Conservation (phyloP, 2,888 invertebrate genomes). For the Hydrotaea cyrtoneurina region DNA sequence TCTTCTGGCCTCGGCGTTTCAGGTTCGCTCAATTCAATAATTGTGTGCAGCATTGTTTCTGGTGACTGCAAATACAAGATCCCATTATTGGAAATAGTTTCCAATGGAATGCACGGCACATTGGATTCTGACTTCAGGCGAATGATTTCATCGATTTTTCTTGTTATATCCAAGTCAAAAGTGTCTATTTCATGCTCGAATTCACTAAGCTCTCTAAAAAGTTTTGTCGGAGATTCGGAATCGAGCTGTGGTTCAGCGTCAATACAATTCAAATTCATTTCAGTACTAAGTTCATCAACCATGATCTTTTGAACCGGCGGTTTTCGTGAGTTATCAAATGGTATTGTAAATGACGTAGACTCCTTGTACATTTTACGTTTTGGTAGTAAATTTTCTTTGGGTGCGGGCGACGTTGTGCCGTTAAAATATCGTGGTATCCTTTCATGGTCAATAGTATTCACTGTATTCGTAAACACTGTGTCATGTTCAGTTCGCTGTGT, state of each 20-base stretch:
- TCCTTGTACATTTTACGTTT: slow-evolving; percentile 58
- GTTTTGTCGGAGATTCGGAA: slow-evolving; percentile 48
- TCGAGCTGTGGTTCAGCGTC: slow-evolving; percentile 40
- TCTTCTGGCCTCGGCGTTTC: slow-evolving; percentile 40
- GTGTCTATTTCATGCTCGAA: slow-evolving; percentile 33
- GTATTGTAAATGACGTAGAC: slow-evolving; percentile 72
- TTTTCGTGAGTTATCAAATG: slow-evolving; percentile 56
- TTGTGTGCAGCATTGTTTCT: slow-evolving; percentile 51
- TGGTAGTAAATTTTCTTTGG: slow-evolving; percentile 41
- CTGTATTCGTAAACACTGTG: background rate
- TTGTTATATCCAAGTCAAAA: slow-evolving; percentile 26
- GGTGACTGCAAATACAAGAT: background rate
- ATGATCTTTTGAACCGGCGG: background rate
- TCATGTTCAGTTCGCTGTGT: no score
- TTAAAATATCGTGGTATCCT: slow-evolving; percentile 69
- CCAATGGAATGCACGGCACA: no score
- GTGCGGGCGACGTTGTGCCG: slow-evolving; percentile 66
- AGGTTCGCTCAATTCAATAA: slow-evolving; percentile 61
- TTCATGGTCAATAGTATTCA: slow-evolving; percentile 21
- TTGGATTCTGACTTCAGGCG: background rate
- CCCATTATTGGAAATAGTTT: background rate
- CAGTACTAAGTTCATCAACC: background rate
- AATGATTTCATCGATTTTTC: slow-evolving; percentile 37
- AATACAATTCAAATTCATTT: background rate
- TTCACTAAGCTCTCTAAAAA: slow-evolving; percentile 45